phyloP scores from a whole-genome alignment of 2,888 invertebrate genomes.

The Melinaea menophilus region DNA sequence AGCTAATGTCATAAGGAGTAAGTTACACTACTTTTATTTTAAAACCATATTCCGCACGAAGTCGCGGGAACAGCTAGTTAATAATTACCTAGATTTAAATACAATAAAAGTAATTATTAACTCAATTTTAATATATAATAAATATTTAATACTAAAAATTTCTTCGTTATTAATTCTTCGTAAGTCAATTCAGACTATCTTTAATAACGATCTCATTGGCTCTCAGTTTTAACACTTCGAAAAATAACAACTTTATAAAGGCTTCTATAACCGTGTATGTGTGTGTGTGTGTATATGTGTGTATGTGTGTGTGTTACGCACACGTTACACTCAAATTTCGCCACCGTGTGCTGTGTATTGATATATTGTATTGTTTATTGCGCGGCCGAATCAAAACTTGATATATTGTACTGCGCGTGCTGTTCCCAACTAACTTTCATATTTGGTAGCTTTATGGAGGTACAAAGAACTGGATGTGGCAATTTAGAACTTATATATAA shows the following conservation, averaged over 20 bases:
- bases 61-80: too few species aligned
- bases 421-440: conserved; percentile 74
- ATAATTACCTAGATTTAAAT: too few species aligned
- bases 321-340: conserved; percentile 76
- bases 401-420: conserved; percentile 72
- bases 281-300: conserved; percentile 32
- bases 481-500: conserved; percentile 26
- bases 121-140: too few species aligned
- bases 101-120: too few species aligned
- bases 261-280: conserved; percentile 45
- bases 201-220: conserved; percentile 33
- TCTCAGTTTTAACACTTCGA: conserved; percentile 33
- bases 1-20: too few species aligned
- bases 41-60: too few species aligned
- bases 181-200: conserved; percentile 25
- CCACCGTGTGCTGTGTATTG: conserved; percentile 78
- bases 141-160: too few species aligned
- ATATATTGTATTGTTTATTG: conserved; percentile 79
- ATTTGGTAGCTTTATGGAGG: conserved; percentile 68
- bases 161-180: conserved; percentile 14
- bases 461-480: conserved; percentile 52
- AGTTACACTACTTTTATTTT: too few species aligned
- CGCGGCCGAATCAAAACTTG: conserved; percentile 77
- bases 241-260: conserved; percentile 28
- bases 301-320: conserved; percentile 20